Percentiles rank a stretch among this genome's conserved stretches.
phyloP scores from a whole-genome alignment of 2,113 vertebrate genomes.

The Synodontis membranacea region DNA sequence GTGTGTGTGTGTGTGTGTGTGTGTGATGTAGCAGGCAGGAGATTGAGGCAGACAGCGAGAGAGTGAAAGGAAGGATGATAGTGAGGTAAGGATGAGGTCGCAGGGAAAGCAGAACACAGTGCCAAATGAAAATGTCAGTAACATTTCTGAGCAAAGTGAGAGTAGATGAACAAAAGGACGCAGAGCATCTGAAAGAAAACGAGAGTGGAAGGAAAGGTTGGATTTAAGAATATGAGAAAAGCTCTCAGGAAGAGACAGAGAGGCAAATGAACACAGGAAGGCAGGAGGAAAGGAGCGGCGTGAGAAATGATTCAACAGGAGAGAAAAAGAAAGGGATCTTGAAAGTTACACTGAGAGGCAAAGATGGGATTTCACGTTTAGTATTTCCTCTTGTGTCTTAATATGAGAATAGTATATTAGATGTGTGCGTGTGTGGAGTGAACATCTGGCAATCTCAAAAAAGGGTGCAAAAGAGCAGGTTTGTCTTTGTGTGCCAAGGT shows the following conservation, averaged over 20 bases:
- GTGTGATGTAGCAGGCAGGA: not conserved
- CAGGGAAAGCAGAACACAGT: conserved; percentile 9
- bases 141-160: not conserved
- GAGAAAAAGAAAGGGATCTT: not conserved
- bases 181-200: not conserved
- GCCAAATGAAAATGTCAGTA: conserved; percentile 5
- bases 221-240: not conserved
- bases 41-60: conserved; percentile 6
- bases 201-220: not conserved
- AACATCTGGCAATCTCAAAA: conserved; percentile 3
- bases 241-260: not conserved
- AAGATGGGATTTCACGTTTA: not conserved
- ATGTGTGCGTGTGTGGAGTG: conserved; percentile 8
- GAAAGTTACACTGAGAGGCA: not conserved
- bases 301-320: not conserved
- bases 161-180: not conserved
- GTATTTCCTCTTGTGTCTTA: not conserved
- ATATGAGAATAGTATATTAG: not conserved
- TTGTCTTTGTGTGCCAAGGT: not conserved
- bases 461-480: not conserved
- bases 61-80: not conserved
- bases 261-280: not conserved
- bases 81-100: conserved; percentile 16
- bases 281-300: not conserved
- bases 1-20: conserved; percentile 4